Evolutionary conservation across 2,113 vertebrate genomes (phyloP).

Genomic region (Corythoichthys haematopterus): DNA sequence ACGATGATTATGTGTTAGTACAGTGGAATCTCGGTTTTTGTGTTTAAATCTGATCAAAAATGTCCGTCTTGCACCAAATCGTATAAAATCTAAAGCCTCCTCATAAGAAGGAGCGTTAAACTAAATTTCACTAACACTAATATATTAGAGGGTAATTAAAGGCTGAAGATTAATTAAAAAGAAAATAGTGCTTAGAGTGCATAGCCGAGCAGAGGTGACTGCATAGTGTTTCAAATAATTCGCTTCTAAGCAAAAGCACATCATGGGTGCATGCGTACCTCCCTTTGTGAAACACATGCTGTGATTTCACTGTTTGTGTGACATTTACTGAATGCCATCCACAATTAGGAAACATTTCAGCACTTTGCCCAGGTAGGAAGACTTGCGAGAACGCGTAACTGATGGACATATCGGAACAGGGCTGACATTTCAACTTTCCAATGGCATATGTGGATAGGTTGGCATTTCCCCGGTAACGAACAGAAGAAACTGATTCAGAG

Average conservation of each 20-base stretch:
- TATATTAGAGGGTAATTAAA: not conserved
- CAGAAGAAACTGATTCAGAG: not conserved
- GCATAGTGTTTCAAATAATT: not conserved
- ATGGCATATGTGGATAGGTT: not conserved
- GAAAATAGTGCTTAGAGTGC: not conserved
- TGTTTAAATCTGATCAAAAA: not conserved
- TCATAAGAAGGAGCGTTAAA: not conserved
- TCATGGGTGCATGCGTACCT: not conserved
- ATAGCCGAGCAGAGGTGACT: not conserved
- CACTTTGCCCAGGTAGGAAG: not conserved
- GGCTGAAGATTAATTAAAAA: slow-evolving; percentile 1
- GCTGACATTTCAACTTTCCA: slow-evolving; percentile 1
- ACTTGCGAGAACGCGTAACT: not conserved
- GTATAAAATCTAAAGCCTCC: not conserved
- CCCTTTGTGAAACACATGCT: not conserved
- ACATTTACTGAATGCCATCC: slow-evolving; percentile 8
- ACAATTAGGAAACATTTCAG: not conserved
- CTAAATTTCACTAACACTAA: not conserved
- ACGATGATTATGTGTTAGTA: not conserved
- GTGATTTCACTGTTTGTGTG: not conserved
- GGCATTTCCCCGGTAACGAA: not conserved
- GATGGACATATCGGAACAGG: not conserved
- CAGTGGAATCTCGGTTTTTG: not conserved
- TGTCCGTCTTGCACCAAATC: not conserved
- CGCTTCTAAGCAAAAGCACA: not conserved